phyloP scores from a whole-genome alignment of 2,888 invertebrate genomes.

The Dascillus cervinus region DNA sequence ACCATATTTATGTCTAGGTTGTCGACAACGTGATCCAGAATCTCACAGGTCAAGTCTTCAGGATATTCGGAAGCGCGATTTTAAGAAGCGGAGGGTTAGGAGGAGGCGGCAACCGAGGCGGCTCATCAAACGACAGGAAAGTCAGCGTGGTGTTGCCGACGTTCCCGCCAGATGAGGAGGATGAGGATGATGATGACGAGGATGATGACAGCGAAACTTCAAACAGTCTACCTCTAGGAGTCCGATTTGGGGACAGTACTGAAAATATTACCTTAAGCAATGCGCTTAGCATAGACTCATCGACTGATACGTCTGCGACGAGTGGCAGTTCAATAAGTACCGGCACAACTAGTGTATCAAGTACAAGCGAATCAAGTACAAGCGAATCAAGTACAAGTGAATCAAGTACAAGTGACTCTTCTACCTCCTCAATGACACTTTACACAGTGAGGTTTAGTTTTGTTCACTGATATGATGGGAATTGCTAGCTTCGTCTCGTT shows the following conservation, averaged over 20 bases:
- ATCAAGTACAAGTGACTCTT: background rate
- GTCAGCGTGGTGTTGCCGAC: slow-evolving; percentile 60
- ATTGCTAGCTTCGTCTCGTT: no score
- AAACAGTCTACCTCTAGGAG: slow-evolving; percentile 13
- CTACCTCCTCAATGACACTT: background rate
- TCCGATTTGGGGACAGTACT: background rate
- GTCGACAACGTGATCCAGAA: slow-evolving; percentile 71
- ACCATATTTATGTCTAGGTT: slow-evolving; percentile 50
- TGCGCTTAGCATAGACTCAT: no score
- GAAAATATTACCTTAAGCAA: background rate
- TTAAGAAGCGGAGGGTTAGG: slow-evolving; percentile 53
- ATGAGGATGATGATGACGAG: slow-evolving; percentile 49
- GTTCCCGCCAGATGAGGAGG: slow-evolving; percentile 60
- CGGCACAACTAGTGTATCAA: no score
- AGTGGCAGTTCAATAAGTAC: no score
- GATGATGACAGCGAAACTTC: slow-evolving; percentile 20
- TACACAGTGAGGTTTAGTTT: background rate
- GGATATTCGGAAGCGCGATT: slow-evolving; percentile 67
- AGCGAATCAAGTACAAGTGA: background rate
- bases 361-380: slow-evolving; percentile 3
- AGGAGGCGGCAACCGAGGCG: slow-evolving; percentile 38
- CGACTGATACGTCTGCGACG: no score
- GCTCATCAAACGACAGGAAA: slow-evolving; percentile 44
- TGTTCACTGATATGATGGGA: no score
- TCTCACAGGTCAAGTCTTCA: slow-evolving; percentile 63